A percentile compares a stretch with the other conserved stretches of the same genome.
phyloP scores from a whole-genome alignment of 2,888 invertebrate genomes.

The Mythimna loreyi region DNA sequence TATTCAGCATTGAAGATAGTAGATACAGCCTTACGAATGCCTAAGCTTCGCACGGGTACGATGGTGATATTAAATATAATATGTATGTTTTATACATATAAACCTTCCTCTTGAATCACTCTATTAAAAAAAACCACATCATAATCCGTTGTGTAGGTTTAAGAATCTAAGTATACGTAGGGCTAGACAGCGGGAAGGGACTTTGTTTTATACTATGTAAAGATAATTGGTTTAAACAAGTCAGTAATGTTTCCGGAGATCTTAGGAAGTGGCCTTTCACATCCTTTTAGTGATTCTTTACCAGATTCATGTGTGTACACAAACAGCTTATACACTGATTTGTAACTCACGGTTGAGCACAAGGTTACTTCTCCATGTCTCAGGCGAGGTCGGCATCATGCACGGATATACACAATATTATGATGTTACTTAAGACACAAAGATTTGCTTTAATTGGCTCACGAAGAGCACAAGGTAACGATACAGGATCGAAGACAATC shows the following conservation, averaged over 20 bases:
- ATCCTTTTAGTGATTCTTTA: background rate
- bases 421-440: slow-evolving; percentile 9
- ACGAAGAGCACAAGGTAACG: slow-evolving; percentile 3
- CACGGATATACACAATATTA: slow-evolving; percentile 6
- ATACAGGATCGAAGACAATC: background rate
- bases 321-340: slow-evolving; percentile 2
- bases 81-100: too few relatives aligned
- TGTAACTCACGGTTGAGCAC: slow-evolving; percentile 9
- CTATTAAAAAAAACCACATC: too few relatives aligned
- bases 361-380: slow-evolving; percentile 12
- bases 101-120: too few relatives aligned
- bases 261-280: background rate
- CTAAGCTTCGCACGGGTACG: too few relatives aligned
- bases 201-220: too few relatives aligned
- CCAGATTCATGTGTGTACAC: background rate
- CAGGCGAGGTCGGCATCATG: slow-evolving; percentile 12
- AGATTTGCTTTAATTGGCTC: slow-evolving; percentile 7
- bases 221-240: too few relatives aligned
- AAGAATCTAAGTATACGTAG: too few relatives aligned
- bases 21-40: too few relatives aligned
- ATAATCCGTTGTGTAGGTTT: too few relatives aligned
- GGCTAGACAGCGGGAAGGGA: too few relatives aligned
- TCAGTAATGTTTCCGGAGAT: background rate
- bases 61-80: too few relatives aligned
- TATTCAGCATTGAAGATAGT: too few relatives aligned